Evolutionary conservation across 2,797 vertebrate genomes (phyloP).

Genomic region (Eutrigla gurnardus): DNA sequence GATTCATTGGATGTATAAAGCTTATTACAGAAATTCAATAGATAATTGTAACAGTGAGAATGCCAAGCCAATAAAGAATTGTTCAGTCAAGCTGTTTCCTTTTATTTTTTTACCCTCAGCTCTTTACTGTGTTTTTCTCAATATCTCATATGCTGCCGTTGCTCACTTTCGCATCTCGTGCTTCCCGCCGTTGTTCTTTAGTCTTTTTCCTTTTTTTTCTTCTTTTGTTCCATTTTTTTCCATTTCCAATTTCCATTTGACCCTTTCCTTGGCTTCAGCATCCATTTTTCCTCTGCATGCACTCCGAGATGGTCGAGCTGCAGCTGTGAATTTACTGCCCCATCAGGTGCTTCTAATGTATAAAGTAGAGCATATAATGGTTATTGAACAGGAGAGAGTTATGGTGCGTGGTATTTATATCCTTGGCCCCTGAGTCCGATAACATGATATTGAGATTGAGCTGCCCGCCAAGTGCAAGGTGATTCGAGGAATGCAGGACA

Average conservation of each 20-base stretch:
- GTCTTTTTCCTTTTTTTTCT: conserved; percentile 23
- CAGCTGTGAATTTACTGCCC: conserved; percentile 86
- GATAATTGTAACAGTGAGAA: conserved; percentile 63
- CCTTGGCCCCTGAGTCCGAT: conserved; percentile 82
- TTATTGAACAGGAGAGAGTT: conserved; percentile 88
- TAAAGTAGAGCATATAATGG: conserved; percentile 85
- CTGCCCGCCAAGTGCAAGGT: conserved; percentile 71
- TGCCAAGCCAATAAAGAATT: conserved; percentile 49
- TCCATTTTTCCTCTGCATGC: conserved; percentile 67
- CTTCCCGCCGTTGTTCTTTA: neutral
- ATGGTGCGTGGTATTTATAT: conserved; percentile 83
- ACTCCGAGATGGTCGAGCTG: conserved; percentile 64
- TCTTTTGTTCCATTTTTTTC: conserved; percentile 12
- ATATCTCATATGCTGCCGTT: conserved; percentile 21
- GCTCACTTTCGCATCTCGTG: conserved; percentile 27
- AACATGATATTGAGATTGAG: conserved; percentile 84
- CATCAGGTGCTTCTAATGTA: conserved; percentile 85
- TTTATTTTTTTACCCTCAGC: conserved; percentile 15
- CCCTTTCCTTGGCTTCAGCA: conserved; percentile 44
- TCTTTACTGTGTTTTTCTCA: conserved; percentile 27
- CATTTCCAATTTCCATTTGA: conserved; percentile 44
- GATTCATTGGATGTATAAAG: conserved; percentile 63
- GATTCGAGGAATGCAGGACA: conserved; percentile 74
- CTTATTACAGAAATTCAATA: conserved; percentile 72
- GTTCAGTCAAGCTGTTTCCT: conserved; percentile 28